phyloP scores from a whole-genome alignment of 2,113 vertebrate species.

The Murina feae region DNA sequence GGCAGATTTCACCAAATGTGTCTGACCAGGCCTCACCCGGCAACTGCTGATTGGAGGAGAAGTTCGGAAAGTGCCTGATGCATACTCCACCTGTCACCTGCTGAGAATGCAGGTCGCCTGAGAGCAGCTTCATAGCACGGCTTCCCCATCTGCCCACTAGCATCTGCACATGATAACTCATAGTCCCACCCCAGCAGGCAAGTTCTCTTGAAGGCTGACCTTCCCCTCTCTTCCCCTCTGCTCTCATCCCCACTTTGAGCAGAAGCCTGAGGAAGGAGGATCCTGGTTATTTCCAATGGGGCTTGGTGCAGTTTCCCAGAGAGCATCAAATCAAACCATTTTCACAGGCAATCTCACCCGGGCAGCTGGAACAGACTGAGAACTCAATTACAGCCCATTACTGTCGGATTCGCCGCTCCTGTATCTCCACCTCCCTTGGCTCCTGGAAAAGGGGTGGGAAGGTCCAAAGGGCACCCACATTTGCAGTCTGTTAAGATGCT shows the following conservation, averaged over 20 bases:
- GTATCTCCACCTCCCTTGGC: slow-evolving; percentile 56
- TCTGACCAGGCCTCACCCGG: slow-evolving; percentile 15
- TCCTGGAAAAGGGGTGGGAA: slow-evolving; percentile 20
- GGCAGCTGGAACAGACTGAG: slow-evolving; percentile 79
- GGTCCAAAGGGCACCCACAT: slow-evolving; percentile 58
- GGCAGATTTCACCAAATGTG: neutral
- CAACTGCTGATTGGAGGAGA: slow-evolving; percentile 33
- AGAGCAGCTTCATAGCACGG: slow-evolving; percentile 25
- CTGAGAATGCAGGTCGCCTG: slow-evolving; percentile 51
- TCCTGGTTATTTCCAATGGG: slow-evolving; percentile 81
- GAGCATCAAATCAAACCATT: slow-evolving; percentile 79
- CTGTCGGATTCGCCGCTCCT: slow-evolving; percentile 54
- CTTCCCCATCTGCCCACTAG: neutral
- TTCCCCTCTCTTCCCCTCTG: neutral
- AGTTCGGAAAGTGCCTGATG: neutral
- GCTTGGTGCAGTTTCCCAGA: slow-evolving; percentile 78
- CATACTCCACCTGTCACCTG: slow-evolving; percentile 50
- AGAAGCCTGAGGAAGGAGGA: slow-evolving; percentile 73
- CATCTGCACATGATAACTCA: neutral
- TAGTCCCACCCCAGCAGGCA: slow-evolving; percentile 62
- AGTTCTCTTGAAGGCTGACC: slow-evolving; percentile 39
- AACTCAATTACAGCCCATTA: slow-evolving; percentile 81
- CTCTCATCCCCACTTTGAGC: neutral
- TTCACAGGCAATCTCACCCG: slow-evolving; percentile 79
- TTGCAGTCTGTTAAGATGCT: slow-evolving; percentile 37